These are phyloP conservation scores for Hypotaenidia philippensis DNA, from an alignment of 2,797 vertebrate genomes.

Conservation along the genomic window DNA sequence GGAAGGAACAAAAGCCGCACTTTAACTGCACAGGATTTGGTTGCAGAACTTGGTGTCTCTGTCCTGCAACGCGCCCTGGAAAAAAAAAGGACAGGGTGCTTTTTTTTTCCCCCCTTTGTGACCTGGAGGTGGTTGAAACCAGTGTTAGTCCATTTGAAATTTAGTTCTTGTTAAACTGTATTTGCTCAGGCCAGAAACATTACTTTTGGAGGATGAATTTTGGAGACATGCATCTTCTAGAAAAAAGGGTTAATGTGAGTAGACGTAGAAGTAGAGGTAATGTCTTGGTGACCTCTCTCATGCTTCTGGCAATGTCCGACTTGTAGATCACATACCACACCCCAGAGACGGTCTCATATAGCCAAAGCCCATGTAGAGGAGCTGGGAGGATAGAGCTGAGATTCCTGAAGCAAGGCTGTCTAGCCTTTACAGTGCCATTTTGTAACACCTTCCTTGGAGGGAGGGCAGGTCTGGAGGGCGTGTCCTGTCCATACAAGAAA, in stretches of 20 bases:
- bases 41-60: background rate
- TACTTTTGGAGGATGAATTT: background rate
- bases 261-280: background rate
- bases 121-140: background rate
- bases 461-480: background rate
- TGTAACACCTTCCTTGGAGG: background rate
- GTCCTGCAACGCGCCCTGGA: background rate
- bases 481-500: background rate
- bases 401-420: background rate
- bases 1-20: background rate
- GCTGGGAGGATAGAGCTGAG: background rate
- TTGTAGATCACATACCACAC: background rate
- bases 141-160: background rate
- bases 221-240: background rate
- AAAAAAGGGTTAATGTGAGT: background rate
- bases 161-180: background rate
- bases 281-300: background rate
- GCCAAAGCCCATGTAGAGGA: rapidly evolving
- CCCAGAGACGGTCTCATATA: background rate
- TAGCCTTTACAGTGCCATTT: background rate
- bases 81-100: background rate
- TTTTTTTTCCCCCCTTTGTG: background rate
- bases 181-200: background rate
- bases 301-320: background rate
- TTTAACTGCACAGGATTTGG: background rate